phyloP scores from a whole-genome alignment of 2,797 vertebrate species.

The Natrix natrix region DNA sequence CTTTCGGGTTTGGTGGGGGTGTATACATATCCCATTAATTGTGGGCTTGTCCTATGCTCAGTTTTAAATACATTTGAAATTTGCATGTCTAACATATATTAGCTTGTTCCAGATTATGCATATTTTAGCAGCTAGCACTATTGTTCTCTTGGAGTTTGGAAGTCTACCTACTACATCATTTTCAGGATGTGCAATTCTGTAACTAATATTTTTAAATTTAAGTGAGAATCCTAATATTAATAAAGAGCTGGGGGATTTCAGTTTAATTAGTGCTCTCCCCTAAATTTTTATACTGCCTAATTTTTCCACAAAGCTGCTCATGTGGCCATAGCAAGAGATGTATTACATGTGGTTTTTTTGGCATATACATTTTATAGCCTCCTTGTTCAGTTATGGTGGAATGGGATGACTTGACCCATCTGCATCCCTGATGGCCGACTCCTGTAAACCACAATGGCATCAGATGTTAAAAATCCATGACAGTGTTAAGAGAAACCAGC shows the following conservation, averaged over 20 bases:
- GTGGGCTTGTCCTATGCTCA: background rate
- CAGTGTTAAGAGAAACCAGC: slow-evolving; percentile 16
- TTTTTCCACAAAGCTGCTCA: background rate
- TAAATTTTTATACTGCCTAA: background rate
- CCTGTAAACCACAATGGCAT: slow-evolving; percentile 23
- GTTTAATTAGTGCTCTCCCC: background rate
- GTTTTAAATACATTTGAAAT: background rate
- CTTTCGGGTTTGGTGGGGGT: background rate
- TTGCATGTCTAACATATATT: background rate
- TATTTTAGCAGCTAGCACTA: background rate
- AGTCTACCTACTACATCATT: background rate
- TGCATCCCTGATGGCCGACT: slow-evolving; percentile 1
- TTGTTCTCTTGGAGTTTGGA: background rate
- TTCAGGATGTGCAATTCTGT: background rate
- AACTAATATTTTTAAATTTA: background rate
- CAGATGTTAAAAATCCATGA: slow-evolving; percentile 10
- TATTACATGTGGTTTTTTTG: background rate
- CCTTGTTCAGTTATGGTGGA: background rate
- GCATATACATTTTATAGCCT: background rate
- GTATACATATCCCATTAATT: background rate
- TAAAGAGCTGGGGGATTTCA: background rate
- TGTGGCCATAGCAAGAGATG: background rate
- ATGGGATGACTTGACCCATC: background rate
- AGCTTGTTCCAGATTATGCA: background rate
- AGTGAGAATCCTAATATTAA: background rate